Evolutionary conservation across 2,888 invertebrate genomes (phyloP).

Genomic region (Ormyrus rosae): DNA sequence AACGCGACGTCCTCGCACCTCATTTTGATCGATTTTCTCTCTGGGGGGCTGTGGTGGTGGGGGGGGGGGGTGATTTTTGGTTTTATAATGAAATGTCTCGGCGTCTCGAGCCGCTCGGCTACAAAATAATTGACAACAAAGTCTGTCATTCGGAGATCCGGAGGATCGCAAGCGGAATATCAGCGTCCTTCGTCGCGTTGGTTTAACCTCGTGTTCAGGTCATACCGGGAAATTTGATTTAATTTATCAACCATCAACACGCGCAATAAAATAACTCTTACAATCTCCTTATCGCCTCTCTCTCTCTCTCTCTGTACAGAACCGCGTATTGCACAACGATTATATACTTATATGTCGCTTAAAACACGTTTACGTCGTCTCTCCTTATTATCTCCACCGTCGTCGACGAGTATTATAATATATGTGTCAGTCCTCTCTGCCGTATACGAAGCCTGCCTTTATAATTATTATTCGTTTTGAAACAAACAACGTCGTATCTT

Average conservation of each 20-base stretch:
- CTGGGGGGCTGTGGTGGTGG: too few relatives aligned
- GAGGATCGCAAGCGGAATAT: constrained; percentile 41
- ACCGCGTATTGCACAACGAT: constrained; percentile 51
- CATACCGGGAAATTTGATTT: constrained; percentile 53
- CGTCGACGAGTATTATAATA: not conserved
- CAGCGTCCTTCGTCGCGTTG: constrained; percentile 1
- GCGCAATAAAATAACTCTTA: constrained; percentile 48
- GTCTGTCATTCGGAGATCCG: constrained; percentile 61
- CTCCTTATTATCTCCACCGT: constrained; percentile 38
- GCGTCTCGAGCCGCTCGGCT: constrained; percentile 41
- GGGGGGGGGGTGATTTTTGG: not conserved
- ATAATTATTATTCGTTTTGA: constrained; percentile 19
- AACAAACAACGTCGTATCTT: constrained; percentile 13
- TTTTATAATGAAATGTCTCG: constrained; percentile 17
- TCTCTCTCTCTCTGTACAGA: constrained; percentile 39
- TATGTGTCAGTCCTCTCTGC: constrained; percentile 1
- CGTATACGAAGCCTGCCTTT: constrained; percentile 17
- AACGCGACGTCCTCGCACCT: not conserved
- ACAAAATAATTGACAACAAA: constrained; percentile 71
- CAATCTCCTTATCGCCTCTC: constrained; percentile 10
- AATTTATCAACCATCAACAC: constrained; percentile 52
- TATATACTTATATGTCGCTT: constrained; percentile 44
- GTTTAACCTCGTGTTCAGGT: constrained; percentile 15
- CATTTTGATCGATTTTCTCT: constrained; percentile 29
- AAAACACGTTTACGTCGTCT: constrained; percentile 28